phyloP scores from a whole-genome alignment of 2,113 vertebrate species.

The Leucoraja erinaceus region DNA sequence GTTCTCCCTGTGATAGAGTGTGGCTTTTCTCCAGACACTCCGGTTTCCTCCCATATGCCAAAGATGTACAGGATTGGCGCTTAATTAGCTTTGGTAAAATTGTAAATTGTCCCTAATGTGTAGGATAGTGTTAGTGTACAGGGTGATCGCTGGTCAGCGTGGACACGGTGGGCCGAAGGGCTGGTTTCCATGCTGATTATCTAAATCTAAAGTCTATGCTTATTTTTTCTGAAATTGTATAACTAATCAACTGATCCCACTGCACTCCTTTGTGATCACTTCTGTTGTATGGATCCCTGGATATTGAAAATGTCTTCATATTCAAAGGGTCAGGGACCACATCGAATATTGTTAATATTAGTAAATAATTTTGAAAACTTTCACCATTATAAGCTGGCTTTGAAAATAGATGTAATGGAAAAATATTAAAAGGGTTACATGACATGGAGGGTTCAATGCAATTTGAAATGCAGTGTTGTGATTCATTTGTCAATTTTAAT shows the following conservation, averaged over 20 bases:
- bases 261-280: not conserved
- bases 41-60: too few species aligned
- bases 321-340: not conserved
- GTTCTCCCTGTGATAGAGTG: too few species aligned
- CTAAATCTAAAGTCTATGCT: too few species aligned
- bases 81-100: too few species aligned
- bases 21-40: too few species aligned
- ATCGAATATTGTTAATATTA: not conserved
- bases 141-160: too few species aligned
- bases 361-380: not conserved
- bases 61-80: too few species aligned
- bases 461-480: not conserved
- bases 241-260: not conserved
- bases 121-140: too few species aligned
- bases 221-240: not conserved
- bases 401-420: not conserved
- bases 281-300: not conserved
- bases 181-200: too few species aligned
- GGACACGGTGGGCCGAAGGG: too few species aligned
- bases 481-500: constrained; percentile 13
- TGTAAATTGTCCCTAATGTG: too few species aligned
- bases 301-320: not conserved
- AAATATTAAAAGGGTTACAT: not conserved
- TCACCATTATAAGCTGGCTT: not conserved
- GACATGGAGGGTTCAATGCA: not conserved